Evolutionary conservation across 2,113 vertebrate species (phyloP), one percentile per base, ranked within the genome.

Genomic region (Prunella himalayana): DNA sequence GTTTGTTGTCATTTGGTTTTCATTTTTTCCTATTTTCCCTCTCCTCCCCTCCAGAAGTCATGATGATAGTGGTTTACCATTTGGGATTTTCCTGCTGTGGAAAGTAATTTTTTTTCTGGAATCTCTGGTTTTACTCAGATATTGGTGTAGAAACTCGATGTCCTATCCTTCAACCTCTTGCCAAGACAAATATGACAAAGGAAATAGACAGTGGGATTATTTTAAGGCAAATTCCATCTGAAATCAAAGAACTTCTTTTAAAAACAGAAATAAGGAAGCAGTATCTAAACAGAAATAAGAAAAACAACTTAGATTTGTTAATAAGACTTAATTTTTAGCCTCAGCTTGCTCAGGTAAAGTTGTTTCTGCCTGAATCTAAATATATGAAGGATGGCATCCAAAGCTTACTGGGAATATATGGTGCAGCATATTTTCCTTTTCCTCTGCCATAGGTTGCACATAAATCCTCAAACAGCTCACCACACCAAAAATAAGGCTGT

Each of bases 401-500:
- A 42, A 90, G 50, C 39, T 85, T 80, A 51, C 71, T 44, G 71
- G 64, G 75, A 71, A 77, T 51, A 64, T 66, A 44, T 15, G 5
- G 41, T 22, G 64, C 65, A 68, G 68, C 76, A 7, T 90, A 81
- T 88, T 93, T 96, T 95, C 93, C 90, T 88, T 86, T 86, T 95
- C 30, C 22, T 71, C 60, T 96, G 68, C 90, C 68, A 56, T 33
- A 90, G 75, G 68, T 88, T 88, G 63, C 47, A 63, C 76, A 83
- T 86, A 90, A 90, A 75, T 80, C 64, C 31, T 90, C 61, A 82
- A 64, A 61, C 24, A 61, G 54, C 75, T 86, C 78, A 51, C 61
- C 59, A 5, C 57, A 91, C 95, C 82, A 75, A 94, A 96, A 97
- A 94, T 95, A 96, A 94, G 39, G 37, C 79, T 84, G 59, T 88